Base-by-base conservation (phyloP, 2,113 vertebrate species). In the Physeter macrocephalus region DNA sequence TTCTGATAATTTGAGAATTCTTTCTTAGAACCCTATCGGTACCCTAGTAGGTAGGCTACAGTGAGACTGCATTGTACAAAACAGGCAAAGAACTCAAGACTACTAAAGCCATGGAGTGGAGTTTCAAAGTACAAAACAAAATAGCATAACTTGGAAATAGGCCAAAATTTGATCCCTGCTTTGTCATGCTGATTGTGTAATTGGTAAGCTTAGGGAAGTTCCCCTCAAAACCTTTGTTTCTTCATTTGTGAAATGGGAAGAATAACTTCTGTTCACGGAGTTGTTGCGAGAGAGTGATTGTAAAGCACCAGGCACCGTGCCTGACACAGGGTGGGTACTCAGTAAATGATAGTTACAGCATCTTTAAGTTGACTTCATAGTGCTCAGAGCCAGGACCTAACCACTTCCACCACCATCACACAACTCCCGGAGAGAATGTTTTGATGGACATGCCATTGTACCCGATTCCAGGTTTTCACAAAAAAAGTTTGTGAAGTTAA, bases 201-300 rank as follows among this genome's bases (percentile, higher is more conserved):
- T 87, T 87, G 36, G n/a, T 94, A 78, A 94, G 13, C 43, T 84
- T 93, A 94, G 59, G 62, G 85, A 97, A 72, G 41, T 92, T 84
- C n/a, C 15, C 92, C 62, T 88, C 41, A 88, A 92, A 86, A 92
- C 27, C 74, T 95, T 75, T 87, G 36, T 88, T 88, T 84, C 74
- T 41, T 92, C 64, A 83, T 72, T 29, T 88, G 12, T 93, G 36
- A 90, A 93, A 71, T 94, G 29, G 62, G 43, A 88, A 78, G 46
- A 59, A 78, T 88, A 57, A 49, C 85, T 80, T 87, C 57, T 90
- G n/a, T 93, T 84, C 46, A 9, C 25, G 17, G 25, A 83, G 57
- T 54, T 88, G 41, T 62, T 91, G 20, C 82, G 23, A 80, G 27
- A 59, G 29, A 41, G 78, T 92, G 15, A 67, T 74, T 83, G 8